These are phyloP conservation scores for Tipula unca DNA, from an alignment of 2,888 invertebrate species.

Conservation along the genomic window DNA sequence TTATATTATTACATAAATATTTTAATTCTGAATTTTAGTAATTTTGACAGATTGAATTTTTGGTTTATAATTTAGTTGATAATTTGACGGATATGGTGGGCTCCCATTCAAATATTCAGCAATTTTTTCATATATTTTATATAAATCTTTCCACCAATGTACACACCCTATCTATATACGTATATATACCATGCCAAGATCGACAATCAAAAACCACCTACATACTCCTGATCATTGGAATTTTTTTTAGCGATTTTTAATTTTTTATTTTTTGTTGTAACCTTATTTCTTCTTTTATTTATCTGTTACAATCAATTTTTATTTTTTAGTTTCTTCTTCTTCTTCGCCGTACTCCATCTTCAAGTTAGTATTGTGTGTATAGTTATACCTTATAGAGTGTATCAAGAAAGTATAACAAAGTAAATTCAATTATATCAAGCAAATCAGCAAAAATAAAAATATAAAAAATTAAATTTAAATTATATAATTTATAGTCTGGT, in stretches of 20 bases:
- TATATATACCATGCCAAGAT: not conserved
- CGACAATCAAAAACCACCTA: conserved; percentile 8
- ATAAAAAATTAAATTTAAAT: not conserved
- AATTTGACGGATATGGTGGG: too few species aligned
- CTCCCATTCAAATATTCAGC: too few species aligned
- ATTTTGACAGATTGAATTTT: too few species aligned
- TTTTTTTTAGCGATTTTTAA: not conserved
- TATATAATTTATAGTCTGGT: conserved; percentile 8
- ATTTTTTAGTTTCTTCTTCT: not conserved
- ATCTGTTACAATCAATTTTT: conserved; percentile 14
- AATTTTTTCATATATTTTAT: too few species aligned
- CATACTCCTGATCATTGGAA: conserved; percentile 8
- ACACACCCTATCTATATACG: not conserved
- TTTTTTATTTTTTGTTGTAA: not conserved
- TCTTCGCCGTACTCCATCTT: not conserved
- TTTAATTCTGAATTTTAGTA: too few species aligned
- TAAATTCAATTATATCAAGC: conserved; percentile 14
- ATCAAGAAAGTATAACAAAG: conserved; percentile 14
- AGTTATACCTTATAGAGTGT: not conserved
- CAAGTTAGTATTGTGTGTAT: not conserved
- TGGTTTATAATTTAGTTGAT: too few species aligned
- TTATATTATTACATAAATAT: too few species aligned
- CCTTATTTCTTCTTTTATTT: conserved; percentile 9
- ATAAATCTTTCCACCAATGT: not conserved
- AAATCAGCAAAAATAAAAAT: not conserved